Evolutionary conservation across 2,113 vertebrate species (phyloP).

Genomic region (Nestor notabilis): DNA sequence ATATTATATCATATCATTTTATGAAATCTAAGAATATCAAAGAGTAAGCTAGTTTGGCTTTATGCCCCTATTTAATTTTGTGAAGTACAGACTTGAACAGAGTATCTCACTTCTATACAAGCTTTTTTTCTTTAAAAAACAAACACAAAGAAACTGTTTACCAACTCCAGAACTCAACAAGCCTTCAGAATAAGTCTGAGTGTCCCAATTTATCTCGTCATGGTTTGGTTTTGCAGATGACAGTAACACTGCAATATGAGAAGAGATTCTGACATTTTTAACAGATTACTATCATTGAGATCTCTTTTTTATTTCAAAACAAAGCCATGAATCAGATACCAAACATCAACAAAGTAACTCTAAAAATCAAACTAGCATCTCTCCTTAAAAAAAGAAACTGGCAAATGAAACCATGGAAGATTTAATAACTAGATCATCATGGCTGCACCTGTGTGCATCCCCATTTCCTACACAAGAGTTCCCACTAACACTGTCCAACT

Average conservation of each 20-base stretch:
- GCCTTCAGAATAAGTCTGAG: background rate
- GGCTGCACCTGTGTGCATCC: background rate
- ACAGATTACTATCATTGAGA: background rate
- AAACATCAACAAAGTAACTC: background rate
- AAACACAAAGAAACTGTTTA: background rate
- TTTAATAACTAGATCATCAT: background rate
- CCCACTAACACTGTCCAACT: background rate
- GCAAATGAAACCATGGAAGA: background rate
- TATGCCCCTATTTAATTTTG: background rate
- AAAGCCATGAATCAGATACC: background rate
- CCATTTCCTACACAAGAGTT: background rate
- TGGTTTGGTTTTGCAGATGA: constrained; percentile 7
- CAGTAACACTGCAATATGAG: background rate
- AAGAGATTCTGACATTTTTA: constrained; percentile 1
- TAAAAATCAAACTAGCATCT: background rate
- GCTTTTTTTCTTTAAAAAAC: background rate
- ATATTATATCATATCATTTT: background rate
- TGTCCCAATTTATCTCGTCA: background rate
- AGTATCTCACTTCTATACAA: background rate
- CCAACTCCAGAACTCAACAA: background rate
- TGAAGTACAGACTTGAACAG: background rate
- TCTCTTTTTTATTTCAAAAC: background rate
- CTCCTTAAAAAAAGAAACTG: background rate
- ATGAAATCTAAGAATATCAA: background rate
- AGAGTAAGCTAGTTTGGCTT: background rate